A percentile compares a stretch with the other conserved stretches of the same genome.
phyloP scores from a whole-genome alignment of 2,113 vertebrate species.

The Misgurnus mizolepis region DNA sequence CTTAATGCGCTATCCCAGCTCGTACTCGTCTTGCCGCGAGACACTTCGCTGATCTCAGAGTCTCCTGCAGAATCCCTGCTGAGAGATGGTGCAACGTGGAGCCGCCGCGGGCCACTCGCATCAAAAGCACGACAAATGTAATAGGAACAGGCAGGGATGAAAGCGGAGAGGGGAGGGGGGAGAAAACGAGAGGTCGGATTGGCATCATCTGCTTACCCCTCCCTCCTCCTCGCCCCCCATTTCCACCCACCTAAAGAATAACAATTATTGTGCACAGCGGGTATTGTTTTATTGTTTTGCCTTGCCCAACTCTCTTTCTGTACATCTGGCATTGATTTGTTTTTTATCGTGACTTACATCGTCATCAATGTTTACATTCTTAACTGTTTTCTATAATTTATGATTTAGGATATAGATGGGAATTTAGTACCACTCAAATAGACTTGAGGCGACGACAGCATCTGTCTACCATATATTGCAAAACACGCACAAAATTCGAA shows the following conservation, averaged over 20 bases:
- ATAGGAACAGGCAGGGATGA: slow-evolving; percentile 15
- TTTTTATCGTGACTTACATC: not conserved
- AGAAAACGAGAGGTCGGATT: not conserved
- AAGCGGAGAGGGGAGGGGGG: slow-evolving; percentile 21
- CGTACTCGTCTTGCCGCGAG: slow-evolving; percentile 41
- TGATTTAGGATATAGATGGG: no score
- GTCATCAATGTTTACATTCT: not conserved
- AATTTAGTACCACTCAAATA: not conserved
- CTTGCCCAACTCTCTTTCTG: not conserved
- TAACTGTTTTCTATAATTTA: not conserved
- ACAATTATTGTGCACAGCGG: slow-evolving; percentile 49
- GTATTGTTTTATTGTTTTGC: slow-evolving; percentile 41
- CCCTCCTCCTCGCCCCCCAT: slow-evolving; percentile 1
- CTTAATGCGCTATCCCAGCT: slow-evolving; percentile 41
- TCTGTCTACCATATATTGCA: not conserved
- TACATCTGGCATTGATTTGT: slow-evolving; percentile 3
- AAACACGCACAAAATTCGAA: not conserved
- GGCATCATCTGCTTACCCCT: slow-evolving; percentile 43
- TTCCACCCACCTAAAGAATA: slow-evolving; percentile 40
- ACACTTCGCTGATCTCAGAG: slow-evolving; percentile 39
- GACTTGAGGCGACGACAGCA: not conserved
- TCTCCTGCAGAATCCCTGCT: slow-evolving; percentile 41
- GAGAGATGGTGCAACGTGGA: slow-evolving; percentile 45
- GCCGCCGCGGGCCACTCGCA: slow-evolving; percentile 45
- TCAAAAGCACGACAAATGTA: slow-evolving; percentile 41